phyloP scores from a whole-genome alignment of 64 coral and sea anemone genomes.

The Porites lutea region DNA sequence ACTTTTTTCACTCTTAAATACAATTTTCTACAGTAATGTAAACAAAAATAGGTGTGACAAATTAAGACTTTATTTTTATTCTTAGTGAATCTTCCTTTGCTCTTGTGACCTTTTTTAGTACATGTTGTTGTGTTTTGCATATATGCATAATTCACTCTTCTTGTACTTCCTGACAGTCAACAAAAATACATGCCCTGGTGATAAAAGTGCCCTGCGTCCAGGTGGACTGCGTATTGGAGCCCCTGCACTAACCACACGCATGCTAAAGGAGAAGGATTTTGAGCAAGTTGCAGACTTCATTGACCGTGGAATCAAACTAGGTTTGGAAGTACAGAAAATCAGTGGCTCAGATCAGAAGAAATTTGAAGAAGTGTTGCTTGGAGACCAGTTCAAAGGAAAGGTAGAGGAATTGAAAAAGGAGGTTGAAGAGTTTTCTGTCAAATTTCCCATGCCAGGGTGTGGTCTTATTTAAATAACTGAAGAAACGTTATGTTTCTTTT shows the following conservation, averaged over 20 bases:
- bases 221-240: constrained; percentile 93
- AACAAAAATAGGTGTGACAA: too few relatives aligned
- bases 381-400: constrained; percentile 78
- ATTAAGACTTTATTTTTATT: too few relatives aligned
- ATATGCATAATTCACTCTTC: background rate
- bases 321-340: constrained; percentile 88
- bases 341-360: constrained; percentile 88
- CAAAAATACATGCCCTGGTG: constrained; percentile 97
- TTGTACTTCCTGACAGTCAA: constrained; percentile 70
- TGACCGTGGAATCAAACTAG: constrained; percentile 87
- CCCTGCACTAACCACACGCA: constrained; percentile 91
- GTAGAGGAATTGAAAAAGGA: constrained; percentile 66
- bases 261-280: constrained; percentile 88
- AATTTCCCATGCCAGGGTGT: constrained; percentile 96
- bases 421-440: constrained; percentile 85
- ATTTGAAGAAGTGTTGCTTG: constrained; percentile 75
- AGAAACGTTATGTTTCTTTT: background rate
- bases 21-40: too few relatives aligned
- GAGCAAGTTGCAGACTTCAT: constrained; percentile 93
- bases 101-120: constrained; percentile 33
- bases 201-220: constrained; percentile 95
- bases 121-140: background rate
- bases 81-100: constrained; percentile 72
- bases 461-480: constrained; percentile 58
- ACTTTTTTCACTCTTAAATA: too few relatives aligned